Base-by-base conservation (phyloP, 1,140 invertebrate species). In the Micrasema minimum region DNA sequence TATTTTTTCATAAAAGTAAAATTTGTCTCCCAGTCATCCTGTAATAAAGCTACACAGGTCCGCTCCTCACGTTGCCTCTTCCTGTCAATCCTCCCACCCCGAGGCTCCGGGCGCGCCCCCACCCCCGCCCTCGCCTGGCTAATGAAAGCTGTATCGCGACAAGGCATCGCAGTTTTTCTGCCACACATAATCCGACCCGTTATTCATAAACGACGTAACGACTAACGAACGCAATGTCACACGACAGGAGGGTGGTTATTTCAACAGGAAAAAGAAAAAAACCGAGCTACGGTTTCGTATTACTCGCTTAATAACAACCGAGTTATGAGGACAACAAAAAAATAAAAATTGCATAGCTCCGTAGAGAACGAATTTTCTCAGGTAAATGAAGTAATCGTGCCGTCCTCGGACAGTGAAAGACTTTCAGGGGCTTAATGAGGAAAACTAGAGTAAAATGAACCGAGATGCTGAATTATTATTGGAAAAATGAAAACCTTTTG, bases 171-270 rank as follows among this genome's bases (percentile, higher is more conserved):
- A 48, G 46, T 51, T 50, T 66, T 66, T 66, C 46, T 9, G 64
- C 45, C 18, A 16, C 43, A 66, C n/a, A 67, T 67, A 55, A 67
- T 67, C 65, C 65, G 65, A 12, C n/a, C 23, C 37, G 65, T 67
- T 67, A 67, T 67, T 55, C 65, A 67, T 67, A 67, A 67, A 53
- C 50, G 65, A 38, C 50, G 26, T 38, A 48, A 53, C 38, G 23
- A 41, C 26, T 55, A 50, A 50, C 45, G 45, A 37, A 37, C 64
- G 64, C 10, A 57, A 23, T 20, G 37, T 62, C 18, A 62, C 57
- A 22, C 18, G 2, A 16, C 35, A 43, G 14, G 11, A 26, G 53
- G 50, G 50, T 20, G 45, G 16, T 62, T 61, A 41, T 45, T 43
- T 26, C 18, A 6, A 16, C 2, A 16, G 37, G 57, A 62, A 43